Percentiles rank a stretch among this genome's conserved stretches.
Evolutionary conservation across 2,113 vertebrate species (phyloP).

Genomic region (Guaruba guarouba): DNA sequence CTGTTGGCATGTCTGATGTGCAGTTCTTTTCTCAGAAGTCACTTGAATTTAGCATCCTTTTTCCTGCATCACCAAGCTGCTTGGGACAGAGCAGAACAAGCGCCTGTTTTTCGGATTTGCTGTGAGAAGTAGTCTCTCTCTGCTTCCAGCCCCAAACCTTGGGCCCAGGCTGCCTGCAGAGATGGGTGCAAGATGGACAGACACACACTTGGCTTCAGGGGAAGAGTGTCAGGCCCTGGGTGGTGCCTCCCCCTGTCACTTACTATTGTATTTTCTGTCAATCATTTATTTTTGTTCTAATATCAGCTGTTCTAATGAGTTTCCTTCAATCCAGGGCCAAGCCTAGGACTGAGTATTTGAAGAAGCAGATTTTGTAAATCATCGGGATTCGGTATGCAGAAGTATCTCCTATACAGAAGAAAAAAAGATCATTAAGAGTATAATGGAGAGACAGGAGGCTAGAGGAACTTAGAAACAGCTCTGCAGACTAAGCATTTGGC

Average conservation of each 20-base stretch:
- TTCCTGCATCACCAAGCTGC: neutral
- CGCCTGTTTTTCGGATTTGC: neutral
- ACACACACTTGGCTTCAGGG: neutral
- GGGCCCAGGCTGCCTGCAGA: neutral
- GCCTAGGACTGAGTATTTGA: neutral
- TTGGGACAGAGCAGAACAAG: neutral
- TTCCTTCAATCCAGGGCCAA: neutral
- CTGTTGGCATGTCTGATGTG: neutral
- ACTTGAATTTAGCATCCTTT: neutral
- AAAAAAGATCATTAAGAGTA: neutral
- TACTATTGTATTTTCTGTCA: neutral
- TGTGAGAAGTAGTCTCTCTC: neutral
- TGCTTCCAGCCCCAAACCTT: neutral
- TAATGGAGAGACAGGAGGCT: neutral
- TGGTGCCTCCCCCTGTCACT: neutral
- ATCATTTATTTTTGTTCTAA: neutral
- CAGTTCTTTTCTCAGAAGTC: neutral
- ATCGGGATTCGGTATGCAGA: neutral
- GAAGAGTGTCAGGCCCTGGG: neutral
- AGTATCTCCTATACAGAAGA: neutral
- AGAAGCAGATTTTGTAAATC: neutral
- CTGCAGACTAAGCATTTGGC: neutral
- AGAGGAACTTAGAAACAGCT: neutral
- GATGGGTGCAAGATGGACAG: neutral
- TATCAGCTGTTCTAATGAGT: neutral